Base-by-base conservation (phyloP, 2,888 invertebrate genomes). In the Argyra leucocephala region DNA sequence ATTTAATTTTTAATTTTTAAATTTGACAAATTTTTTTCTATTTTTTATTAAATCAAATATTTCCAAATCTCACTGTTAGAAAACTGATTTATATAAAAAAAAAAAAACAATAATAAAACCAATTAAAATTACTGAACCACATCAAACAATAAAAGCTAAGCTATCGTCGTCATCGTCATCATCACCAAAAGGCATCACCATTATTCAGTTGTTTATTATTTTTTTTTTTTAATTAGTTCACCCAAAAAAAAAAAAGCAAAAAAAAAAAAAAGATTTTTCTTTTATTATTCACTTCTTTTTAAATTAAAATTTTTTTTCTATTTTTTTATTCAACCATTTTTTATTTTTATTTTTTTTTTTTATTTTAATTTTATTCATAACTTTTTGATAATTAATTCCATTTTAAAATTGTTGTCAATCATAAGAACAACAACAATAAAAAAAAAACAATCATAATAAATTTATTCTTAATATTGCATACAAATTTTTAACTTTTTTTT, bases 361-460 rank as follows among this genome's bases (percentile, higher is more conserved):
- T 48, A 3, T 48, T 48, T 48, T 48, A 48, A 48, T 48, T 31
- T 48, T 48, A 48, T 48, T 48, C 48, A 48, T 48, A 48, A 48
- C 48, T 48, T 31, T n/a, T 48, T 48, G 48, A 48, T 48, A 48
- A 48, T 48, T 48, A 48, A 48, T 48, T 48, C 48, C 48, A 48
- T 48, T 48, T 48, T 48, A 48, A 48, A 48, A 48, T 48, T 2
- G 7, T 18, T 48, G 48, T 48, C 48, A 48, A 48, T 48, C 48
- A 48, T 48, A 48, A 48, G 1, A 48, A 18, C 10, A n/a, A n/a
- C n/a, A n/a, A n/a, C n/a, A 48, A 48, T 18, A 48, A 15, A 18
- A 18, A 48, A 48, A 48, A 48, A 48, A 48, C 12, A 48, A 48
- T 48, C 48, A 48, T 48, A 48, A 48, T 48, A 48, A 48, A 48